phyloP scores from a whole-genome alignment of 2,113 vertebrate genomes.

The Syrrhaptes paradoxus region DNA sequence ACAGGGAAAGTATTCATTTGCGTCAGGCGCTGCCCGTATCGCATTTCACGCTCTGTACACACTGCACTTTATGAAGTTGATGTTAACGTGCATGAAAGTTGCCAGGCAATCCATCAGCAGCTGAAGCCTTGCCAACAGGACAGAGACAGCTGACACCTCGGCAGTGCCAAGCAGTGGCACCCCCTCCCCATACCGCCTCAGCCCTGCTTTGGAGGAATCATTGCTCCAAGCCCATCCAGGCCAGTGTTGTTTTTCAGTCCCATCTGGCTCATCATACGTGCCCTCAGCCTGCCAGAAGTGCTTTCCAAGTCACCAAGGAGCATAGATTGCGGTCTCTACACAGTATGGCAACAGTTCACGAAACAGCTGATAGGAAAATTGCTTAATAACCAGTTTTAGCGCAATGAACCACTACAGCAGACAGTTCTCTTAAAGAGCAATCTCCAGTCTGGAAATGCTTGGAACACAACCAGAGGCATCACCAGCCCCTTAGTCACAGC shows the following conservation, averaged over 20 bases:
- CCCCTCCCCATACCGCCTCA: accelerated
- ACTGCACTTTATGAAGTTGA: neutral
- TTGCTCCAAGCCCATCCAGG: accelerated
- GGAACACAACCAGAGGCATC: neutral
- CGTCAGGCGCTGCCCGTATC: neutral
- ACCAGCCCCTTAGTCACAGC: neutral
- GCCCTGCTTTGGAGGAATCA: accelerated
- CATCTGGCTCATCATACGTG: accelerated
- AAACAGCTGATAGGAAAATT: neutral
- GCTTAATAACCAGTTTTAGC: neutral
- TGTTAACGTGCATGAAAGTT: neutral
- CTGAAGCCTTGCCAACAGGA: neutral
- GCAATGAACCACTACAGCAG: neutral
- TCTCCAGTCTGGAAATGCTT: neutral
- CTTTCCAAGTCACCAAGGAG: neutral
- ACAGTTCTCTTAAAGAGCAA: neutral
- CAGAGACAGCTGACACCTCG: neutral
- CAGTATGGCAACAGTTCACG: neutral
- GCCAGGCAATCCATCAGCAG: slow-evolving; percentile 21
- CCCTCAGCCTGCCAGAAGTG: neutral
- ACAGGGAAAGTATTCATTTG: neutral
- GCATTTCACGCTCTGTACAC: neutral
- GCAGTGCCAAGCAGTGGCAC: neutral
- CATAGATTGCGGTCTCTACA: neutral
- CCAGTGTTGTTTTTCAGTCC: accelerated